A percentile compares a stretch with the other conserved stretches of the same genome.
phyloP scores from a whole-genome alignment of 2,113 vertebrate species.

The Engraulis encrasicolus region DNA sequence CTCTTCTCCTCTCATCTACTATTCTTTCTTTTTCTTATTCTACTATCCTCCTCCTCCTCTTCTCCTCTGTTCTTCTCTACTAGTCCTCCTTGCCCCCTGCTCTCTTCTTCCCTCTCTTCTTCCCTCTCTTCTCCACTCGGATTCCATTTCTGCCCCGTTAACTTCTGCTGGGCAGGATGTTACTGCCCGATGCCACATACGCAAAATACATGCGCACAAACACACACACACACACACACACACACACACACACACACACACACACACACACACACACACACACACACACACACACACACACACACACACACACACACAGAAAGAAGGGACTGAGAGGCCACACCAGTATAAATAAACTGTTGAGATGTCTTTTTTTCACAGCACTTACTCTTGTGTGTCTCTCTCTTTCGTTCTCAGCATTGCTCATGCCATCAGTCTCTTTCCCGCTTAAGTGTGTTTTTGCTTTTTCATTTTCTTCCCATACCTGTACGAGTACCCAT shows the following conservation, averaged over 20 bases:
- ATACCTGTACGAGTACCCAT: no score
- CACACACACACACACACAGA: background rate
- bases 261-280: constrained; percentile 2
- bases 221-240: background rate
- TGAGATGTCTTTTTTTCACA: background rate
- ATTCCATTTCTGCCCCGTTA: constrained; percentile 85
- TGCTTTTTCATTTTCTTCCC: no score
- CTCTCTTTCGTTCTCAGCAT: background rate
- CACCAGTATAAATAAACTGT: background rate
- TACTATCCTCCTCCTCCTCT: no score
- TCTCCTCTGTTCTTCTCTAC: no score
- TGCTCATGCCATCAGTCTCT: background rate
- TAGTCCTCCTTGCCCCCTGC: no score
- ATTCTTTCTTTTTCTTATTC: no score
- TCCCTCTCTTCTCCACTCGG: constrained; percentile 58
- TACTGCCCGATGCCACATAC: constrained; percentile 77
- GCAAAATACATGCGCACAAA: background rate
- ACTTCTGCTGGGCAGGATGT: constrained; percentile 74
- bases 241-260: background rate
- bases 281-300: background rate
- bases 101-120: no score
- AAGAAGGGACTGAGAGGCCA: constrained; percentile 40
- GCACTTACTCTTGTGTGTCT: constrained; percentile 1
- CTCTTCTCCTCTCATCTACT: no score
- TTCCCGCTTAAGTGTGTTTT: background rate